A percentile compares a stretch with the other conserved stretches of the same genome.
Evolutionary conservation across 2,113 vertebrate genomes (phyloP).

Genomic region (Leucosticte australis): DNA sequence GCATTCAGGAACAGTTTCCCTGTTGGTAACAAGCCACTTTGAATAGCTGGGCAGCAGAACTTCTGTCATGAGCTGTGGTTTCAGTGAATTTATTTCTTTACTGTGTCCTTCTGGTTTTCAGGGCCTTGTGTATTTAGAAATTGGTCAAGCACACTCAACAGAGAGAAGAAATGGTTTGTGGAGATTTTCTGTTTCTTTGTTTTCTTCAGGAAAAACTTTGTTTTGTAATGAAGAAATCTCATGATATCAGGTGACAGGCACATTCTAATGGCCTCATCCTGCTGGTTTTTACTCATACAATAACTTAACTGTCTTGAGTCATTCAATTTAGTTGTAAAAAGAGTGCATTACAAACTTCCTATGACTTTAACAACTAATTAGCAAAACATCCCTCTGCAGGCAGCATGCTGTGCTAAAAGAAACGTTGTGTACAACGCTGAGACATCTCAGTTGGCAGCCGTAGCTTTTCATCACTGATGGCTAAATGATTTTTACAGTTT

Average conservation of each 20-base stretch:
- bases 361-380: neutral
- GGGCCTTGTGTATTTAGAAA: neutral
- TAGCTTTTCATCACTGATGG: neutral
- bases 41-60: neutral
- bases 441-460: neutral
- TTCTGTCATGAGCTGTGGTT: neutral
- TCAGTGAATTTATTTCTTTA: neutral
- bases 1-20: neutral
- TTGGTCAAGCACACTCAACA: neutral
- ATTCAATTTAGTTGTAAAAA: neutral
- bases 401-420: neutral
- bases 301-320: neutral
- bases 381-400: neutral
- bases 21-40: neutral
- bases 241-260: neutral
- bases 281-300: neutral
- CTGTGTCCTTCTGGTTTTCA: neutral
- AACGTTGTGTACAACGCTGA: neutral
- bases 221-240: neutral
- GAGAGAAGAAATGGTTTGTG: neutral
- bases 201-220: neutral
- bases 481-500: conserved; percentile 5
- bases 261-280: neutral
- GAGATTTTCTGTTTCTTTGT: neutral
- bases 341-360: neutral